Evolutionary conservation across 1,140 invertebrate species (phyloP).

Genomic region (Matsumurasca onukii): DNA sequence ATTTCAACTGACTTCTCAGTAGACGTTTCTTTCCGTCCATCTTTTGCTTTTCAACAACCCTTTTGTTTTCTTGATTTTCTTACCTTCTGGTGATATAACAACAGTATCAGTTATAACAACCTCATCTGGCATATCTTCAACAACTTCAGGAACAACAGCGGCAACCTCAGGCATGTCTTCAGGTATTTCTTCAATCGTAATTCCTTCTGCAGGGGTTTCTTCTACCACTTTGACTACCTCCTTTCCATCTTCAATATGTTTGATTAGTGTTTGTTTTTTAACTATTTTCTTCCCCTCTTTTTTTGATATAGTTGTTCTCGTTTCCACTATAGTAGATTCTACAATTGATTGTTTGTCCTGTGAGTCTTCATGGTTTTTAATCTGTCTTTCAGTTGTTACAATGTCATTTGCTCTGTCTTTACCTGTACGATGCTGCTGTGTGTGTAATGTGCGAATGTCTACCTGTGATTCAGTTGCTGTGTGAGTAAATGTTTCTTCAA

Average conservation of each 20-base stretch:
- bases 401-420: conserved; percentile 18
- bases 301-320: conserved; percentile 28
- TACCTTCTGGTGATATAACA: conserved; percentile 28
- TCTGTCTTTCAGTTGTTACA: conserved; percentile 24
- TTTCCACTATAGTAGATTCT: conserved; percentile 37
- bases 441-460: conserved; percentile 14
- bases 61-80: conserved; percentile 32
- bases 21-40: conserved; percentile 28
- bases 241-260: conserved; percentile 29
- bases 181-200: conserved; percentile 26
- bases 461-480: conserved; percentile 20
- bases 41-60: conserved; percentile 29
- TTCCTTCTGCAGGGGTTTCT: conserved; percentile 34
- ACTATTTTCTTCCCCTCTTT: conserved; percentile 46
- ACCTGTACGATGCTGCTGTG: background rate
- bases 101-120: conserved; percentile 49
- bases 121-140: conserved; percentile 42
- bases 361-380: background rate
- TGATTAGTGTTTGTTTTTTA: conserved; percentile 47
- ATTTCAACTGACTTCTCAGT: conserved; percentile 18
- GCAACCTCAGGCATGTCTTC: conserved; percentile 33
- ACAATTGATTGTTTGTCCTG: background rate
- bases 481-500: conserved; percentile 23
- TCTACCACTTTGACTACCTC: conserved; percentile 27
- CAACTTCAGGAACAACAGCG: conserved; percentile 30